phyloP scores from a whole-genome alignment of 2,797 vertebrate genomes.

The Scolopax rusticola region DNA sequence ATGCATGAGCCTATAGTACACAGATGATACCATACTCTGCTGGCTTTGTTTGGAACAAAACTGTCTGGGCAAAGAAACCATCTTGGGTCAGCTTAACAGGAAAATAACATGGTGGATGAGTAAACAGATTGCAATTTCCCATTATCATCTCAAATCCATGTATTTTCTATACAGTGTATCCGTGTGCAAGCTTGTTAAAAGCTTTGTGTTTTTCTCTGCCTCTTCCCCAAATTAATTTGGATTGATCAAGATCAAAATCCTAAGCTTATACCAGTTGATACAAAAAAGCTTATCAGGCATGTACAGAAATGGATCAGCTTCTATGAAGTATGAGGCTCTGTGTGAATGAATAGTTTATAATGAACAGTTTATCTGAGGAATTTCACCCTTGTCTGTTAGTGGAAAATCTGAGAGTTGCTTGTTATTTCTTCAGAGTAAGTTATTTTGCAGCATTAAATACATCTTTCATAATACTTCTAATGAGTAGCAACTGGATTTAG shows the following conservation, averaged over 20 bases:
- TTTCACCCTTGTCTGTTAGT: not conserved
- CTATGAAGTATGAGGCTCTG: not conserved
- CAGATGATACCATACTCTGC: not conserved
- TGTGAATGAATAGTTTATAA: not conserved
- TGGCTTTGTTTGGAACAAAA: not conserved
- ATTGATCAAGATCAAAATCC: not conserved
- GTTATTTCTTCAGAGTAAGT: not conserved
- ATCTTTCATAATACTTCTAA: not conserved
- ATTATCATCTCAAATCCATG: not conserved
- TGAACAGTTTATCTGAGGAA: not conserved
- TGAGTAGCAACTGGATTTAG: not conserved
- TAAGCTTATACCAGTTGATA: not conserved
- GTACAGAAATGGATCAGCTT: not conserved
- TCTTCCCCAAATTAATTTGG: not conserved
- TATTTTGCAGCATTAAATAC: not conserved
- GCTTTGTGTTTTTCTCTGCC: not conserved
- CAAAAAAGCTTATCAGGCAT: not conserved
- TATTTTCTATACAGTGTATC: not conserved
- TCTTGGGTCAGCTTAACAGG: not conserved
- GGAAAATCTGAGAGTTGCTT: not conserved
- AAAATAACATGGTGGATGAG: not conserved
- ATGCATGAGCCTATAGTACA: not conserved
- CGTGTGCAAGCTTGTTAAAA: not conserved
- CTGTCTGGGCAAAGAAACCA: not conserved
- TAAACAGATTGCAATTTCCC: not conserved